Evolutionary conservation across 2,888 invertebrate species (phyloP).

Genomic region (Troilus luridus): DNA sequence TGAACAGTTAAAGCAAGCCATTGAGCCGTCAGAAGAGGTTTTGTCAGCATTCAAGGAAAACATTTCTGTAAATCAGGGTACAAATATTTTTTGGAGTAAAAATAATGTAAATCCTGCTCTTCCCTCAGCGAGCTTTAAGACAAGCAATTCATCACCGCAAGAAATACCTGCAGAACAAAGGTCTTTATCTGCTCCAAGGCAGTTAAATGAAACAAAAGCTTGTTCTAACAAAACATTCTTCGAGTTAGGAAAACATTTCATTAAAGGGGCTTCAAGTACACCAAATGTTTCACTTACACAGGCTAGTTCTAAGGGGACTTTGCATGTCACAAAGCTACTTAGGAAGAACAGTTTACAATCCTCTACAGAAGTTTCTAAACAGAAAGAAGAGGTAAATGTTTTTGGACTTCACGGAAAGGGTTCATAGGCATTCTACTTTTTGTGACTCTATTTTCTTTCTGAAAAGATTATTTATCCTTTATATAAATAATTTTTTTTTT

Average conservation of each 20-base stretch:
- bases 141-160: slow-evolving; percentile 27
- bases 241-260: background rate
- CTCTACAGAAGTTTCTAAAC: background rate
- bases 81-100: slow-evolving; percentile 56
- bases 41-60: slow-evolving; percentile 55
- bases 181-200: slow-evolving; percentile 52
- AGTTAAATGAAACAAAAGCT: slow-evolving; percentile 6
- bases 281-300: slow-evolving; percentile 52
- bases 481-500: slow-evolving; percentile 27
- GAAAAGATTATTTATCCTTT: background rate
- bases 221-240: background rate
- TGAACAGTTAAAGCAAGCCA: slow-evolving; percentile 32
- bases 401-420: slow-evolving; percentile 20
- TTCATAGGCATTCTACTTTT: slow-evolving; percentile 48
- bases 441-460: slow-evolving; percentile 25
- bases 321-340: slow-evolving; percentile 47
- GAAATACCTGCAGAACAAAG: slow-evolving; percentile 46
- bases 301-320: slow-evolving; percentile 5
- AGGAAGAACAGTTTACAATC: background rate
- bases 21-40: slow-evolving; percentile 53
- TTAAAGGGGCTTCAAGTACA: slow-evolving; percentile 38
- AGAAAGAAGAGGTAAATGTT: slow-evolving; percentile 54
- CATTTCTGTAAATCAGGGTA: slow-evolving; percentile 40
- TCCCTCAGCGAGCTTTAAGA: slow-evolving; percentile 58
- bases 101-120: slow-evolving; percentile 57